Evolutionary conservation across 1,140 invertebrate genomes (phyloP), one percentile per base, ranked within the genome.

Genomic region (Drosophila mauritiana): DNA sequence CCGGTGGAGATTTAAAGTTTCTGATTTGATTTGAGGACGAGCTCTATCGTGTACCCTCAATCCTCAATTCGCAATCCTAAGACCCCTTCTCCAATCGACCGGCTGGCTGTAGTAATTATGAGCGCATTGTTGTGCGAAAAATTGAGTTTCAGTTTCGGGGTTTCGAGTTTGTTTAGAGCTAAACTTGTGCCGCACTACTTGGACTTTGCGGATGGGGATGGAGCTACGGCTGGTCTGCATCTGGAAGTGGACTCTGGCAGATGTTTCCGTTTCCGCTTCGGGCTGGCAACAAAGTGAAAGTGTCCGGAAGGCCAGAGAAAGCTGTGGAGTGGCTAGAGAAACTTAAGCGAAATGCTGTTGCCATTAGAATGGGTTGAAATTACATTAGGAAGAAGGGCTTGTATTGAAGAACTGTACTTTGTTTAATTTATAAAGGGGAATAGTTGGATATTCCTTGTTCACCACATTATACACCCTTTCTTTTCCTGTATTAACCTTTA

Each of bases 61-160:
- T 17, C 17, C 17, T 17, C 17, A 17, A 17, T 17, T 1, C 17
- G 17, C n/a, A 52, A 12, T 39, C 48, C 31, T 7, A 15, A 12
- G 12, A 10, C 49, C 39, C 37, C 15, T 20, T 27, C 51, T 15
- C 17, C 42, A 4, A 42, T 25, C 36, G 17, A 12, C 15, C 43
- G n/a, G 31, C 73, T 51, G 64, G 52, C 58, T 57, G 40, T 57
- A 78, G 79, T 86, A 86, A 86, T 86, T 86, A 86, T 86, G 83
- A 62, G 52, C 83, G 83, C 83, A 86, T 86, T 86, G 83, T 86
- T 72, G 75, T 86, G 73, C 82, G 83, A 88, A 86, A 86, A 86
- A 86, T 86, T 86, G 83, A 86, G 79, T 86, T 86, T 79, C 51
- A 78, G 73, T 69, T 82, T 55, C 49, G 20, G 22, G 62, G 68